phyloP scores from a whole-genome alignment of 2,113 vertebrate species.

The Nannospalax galili region DNA sequence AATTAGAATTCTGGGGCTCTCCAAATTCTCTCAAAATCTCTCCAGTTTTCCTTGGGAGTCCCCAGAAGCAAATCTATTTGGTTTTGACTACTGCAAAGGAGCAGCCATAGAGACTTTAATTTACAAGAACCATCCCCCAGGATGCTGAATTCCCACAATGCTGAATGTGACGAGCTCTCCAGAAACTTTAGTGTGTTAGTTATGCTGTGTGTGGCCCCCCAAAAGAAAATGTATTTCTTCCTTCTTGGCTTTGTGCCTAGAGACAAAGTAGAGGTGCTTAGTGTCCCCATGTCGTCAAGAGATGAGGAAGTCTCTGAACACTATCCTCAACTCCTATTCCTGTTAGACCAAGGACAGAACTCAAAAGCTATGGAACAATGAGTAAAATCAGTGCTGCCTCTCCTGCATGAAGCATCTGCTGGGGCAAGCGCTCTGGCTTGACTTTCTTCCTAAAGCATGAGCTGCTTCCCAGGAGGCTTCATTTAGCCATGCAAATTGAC shows the following conservation, averaged over 20 bases:
- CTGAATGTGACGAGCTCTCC: not conserved
- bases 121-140: not conserved
- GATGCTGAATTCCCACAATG: not conserved
- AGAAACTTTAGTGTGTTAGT: not conserved
- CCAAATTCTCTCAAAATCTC: not conserved
- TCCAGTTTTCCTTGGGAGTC: not conserved
- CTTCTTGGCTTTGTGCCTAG: not conserved
- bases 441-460: not conserved
- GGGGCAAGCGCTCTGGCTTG: not conserved
- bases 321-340: not conserved
- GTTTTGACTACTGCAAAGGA: not conserved
- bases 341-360: not conserved
- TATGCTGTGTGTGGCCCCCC: not conserved
- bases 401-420: not conserved
- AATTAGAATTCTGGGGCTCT: not conserved
- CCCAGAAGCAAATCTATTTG: not conserved
- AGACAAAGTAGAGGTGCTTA: conserved; percentile 19
- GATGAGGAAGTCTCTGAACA: not conserved
- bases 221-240: not conserved
- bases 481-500: conserved; percentile 5
- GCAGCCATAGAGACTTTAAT: not conserved
- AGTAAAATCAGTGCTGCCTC: not conserved
- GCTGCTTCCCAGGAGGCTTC: not conserved
- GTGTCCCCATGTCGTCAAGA: not conserved
- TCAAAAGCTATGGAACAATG: not conserved